Evolutionary conservation across 2,888 invertebrate species (phyloP).

Genomic region (Tuta absoluta): DNA sequence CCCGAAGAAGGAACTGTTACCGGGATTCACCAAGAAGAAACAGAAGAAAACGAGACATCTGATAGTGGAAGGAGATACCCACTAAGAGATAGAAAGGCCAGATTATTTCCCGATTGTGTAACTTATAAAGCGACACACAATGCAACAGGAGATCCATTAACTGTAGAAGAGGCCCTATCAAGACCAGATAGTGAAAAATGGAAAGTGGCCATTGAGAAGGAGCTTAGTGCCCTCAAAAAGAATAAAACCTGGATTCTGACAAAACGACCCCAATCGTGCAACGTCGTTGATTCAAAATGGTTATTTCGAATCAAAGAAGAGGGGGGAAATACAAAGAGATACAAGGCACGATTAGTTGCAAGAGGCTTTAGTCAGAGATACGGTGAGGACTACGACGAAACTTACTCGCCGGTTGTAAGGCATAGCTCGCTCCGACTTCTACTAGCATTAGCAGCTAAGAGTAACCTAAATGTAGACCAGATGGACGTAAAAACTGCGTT

Average conservation of each 20-base stretch:
- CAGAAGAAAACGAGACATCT: neutral
- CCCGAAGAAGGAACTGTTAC: no score
- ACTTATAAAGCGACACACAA: neutral
- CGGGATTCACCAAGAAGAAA: no score
- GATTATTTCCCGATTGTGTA: neutral
- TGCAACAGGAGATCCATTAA: neutral
- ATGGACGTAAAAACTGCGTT: no score
- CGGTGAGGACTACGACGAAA: no score
- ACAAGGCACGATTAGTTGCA: no score
- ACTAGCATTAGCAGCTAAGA: neutral
- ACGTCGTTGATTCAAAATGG: constrained; percentile 5
- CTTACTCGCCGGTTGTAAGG: neutral
- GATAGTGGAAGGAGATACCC: neutral
- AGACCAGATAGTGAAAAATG: constrained; percentile 3
- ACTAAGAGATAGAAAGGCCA: neutral
- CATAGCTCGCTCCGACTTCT: neutral
- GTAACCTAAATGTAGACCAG: neutral
- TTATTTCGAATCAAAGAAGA: no score
- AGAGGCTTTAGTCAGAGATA: no score
- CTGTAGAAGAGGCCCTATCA: constrained; percentile 6
- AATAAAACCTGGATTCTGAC: neutral
- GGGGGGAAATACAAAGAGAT: no score
- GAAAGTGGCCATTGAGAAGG: constrained; percentile 4
- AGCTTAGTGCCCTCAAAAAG: constrained; percentile 12
- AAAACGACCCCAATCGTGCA: neutral